Conservation (phyloP, 2,113 vertebrate genomes). For the Illadopsis cleaveri region DNA sequence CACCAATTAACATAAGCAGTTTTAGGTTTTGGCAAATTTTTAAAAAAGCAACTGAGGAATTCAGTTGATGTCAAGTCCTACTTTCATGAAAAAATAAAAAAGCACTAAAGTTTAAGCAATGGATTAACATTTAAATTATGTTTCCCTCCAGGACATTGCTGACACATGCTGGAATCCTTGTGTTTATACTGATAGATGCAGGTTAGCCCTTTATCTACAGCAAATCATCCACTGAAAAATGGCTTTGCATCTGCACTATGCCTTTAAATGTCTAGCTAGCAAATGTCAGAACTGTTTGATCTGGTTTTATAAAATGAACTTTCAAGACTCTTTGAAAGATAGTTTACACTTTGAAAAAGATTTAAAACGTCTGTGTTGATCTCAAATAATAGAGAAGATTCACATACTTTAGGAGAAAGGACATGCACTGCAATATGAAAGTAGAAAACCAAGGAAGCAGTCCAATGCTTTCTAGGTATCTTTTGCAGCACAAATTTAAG, state of each 20-base stretch:
- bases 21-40: constrained; percentile 31
- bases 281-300: constrained; percentile 80
- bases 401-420: neutral
- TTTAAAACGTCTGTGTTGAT: constrained; percentile 69
- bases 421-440: neutral
- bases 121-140: constrained; percentile 62
- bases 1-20: constrained; percentile 28
- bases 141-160: constrained; percentile 58
- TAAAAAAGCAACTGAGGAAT: neutral
- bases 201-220: constrained; percentile 65
- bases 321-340: constrained; percentile 61
- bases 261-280: constrained; percentile 66
- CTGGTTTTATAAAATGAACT: constrained; percentile 73
- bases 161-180: constrained; percentile 30
- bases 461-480: neutral
- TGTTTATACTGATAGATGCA: constrained; percentile 44
- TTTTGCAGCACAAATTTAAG: constrained; percentile 13
- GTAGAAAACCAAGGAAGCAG: neutral
- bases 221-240: constrained; percentile 26
- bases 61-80: constrained; percentile 1
- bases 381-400: constrained; percentile 32
- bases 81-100: constrained; percentile 46
- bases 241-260: neutral
- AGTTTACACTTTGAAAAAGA: constrained; percentile 72
- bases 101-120: constrained; percentile 33